Conservation (phyloP, 2,888 invertebrate species). For the Ditula angustiorana region DNA sequence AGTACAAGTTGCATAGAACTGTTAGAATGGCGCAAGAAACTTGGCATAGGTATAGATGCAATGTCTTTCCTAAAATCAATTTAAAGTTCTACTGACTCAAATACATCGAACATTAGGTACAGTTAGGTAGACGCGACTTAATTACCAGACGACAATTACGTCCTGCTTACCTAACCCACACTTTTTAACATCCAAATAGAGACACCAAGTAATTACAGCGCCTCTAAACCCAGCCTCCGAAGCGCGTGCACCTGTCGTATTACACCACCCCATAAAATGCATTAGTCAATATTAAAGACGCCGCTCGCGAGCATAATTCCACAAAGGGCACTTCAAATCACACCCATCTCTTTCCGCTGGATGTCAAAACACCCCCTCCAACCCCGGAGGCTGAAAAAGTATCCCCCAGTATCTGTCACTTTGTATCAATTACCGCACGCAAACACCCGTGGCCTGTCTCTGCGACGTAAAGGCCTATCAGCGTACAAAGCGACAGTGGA, state of each 20-base stretch:
- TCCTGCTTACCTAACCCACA: not conserved
- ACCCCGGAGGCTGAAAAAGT: slow-evolving; percentile 75
- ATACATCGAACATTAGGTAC: too few relatives aligned
- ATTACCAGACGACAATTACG: not conserved
- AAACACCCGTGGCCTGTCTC: slow-evolving; percentile 74
- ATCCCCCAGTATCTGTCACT: slow-evolving; percentile 82
- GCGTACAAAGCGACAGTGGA: slow-evolving; percentile 66
- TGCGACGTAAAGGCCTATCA: slow-evolving; percentile 73
- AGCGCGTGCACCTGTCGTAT: slow-evolving; percentile 79
- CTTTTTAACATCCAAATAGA: not conserved
- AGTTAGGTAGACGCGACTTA: not conserved
- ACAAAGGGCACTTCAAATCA: slow-evolving; percentile 86
- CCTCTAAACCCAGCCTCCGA: slow-evolving; percentile 44
- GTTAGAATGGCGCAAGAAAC: too few relatives aligned
- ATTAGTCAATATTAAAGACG: slow-evolving; percentile 85
- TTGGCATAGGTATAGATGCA: too few relatives aligned
- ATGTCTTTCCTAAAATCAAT: too few relatives aligned
- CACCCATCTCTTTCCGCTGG: slow-evolving; percentile 82
- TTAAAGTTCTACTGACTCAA: too few relatives aligned
- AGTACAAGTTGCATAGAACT: too few relatives aligned
- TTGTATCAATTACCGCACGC: slow-evolving; percentile 85
- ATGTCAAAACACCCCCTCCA: slow-evolving; percentile 82
- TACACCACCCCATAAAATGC: slow-evolving; percentile 81
- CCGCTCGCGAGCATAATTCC: slow-evolving; percentile 83
- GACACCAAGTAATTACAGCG: slow-evolving; percentile 9